Evolutionary conservation across 2,888 invertebrate genomes (phyloP), one percentile per base, ranked within the genome.

Genomic region (Rotaria macrura): DNA sequence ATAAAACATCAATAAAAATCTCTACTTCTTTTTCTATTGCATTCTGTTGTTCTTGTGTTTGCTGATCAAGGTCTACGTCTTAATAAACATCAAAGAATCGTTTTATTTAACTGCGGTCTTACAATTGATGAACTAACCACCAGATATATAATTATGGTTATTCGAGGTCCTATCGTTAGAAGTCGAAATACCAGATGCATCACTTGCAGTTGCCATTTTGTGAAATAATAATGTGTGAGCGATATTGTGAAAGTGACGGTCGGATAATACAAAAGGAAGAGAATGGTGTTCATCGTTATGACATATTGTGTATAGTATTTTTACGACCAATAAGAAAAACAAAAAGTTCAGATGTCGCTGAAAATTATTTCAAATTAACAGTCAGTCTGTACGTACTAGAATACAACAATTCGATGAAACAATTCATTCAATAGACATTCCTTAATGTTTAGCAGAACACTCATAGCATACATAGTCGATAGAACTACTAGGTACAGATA

Each of bases 1-100:
- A 14, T 0, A 29, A 34, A 34, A 14, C 1, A 9, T 29, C 9
- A 0, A 65, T 1, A 14, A 1, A 34, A 1, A n/a, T 2, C 10
- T 14, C 17, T 65, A 65, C 65, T 34, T 65, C 65, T 10, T 29
- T 65, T 34, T 65, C 65, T 10, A 65, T 65, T 65, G 12, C 14
- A 34, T 14, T 29, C 34, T 65, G 65, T 34, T 65, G 65, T 49
- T 49, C 49, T 65, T 65, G 65, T n/a, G 65, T 34, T 65, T 34
- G 65, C 34, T 29, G 29, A n/a, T 65, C 65, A 65, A 65, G 65
- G 29, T 65, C 65, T 14, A 65, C 29, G 14, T 65, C 65, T 65
- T 4, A 65, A 65, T 10, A 49, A 10, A 49, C 17, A 49, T 49
- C 12, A 14, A 49, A 14, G 49, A 49, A 49, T 49, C 10, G 7